A percentile compares a stretch with the other conserved stretches of the same genome.
phyloP scores from a whole-genome alignment of 2,113 vertebrate species.

The Plotosus lineatus region DNA sequence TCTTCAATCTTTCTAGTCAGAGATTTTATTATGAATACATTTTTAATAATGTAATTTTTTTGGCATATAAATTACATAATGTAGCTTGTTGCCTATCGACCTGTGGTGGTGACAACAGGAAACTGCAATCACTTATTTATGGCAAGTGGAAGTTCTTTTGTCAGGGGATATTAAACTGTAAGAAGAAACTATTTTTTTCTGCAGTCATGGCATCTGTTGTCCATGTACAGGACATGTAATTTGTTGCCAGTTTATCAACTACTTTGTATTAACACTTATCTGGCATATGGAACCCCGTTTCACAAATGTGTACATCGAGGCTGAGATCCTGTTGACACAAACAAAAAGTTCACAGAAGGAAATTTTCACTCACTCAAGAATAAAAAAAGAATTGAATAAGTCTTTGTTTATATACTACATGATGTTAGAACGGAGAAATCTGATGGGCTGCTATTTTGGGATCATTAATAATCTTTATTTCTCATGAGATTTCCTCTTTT shows the following conservation, averaged over 20 bases:
- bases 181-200: background rate
- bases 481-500: no score
- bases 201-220: background rate
- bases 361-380: background rate
- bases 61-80: background rate
- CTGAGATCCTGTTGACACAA: background rate
- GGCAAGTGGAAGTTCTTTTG: background rate
- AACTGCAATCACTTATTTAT: background rate
- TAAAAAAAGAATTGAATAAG: background rate
- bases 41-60: constrained; percentile 1
- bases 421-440: no score
- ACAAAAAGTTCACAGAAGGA: background rate
- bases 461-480: no score
- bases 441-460: no score
- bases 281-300: background rate
- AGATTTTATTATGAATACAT: background rate
- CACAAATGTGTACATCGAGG: background rate
- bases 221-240: background rate
- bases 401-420: no score
- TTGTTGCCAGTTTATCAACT: background rate
- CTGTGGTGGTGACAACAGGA: background rate
- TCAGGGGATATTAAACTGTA: no score
- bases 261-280: background rate
- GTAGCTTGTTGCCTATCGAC: background rate
- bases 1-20: background rate